Evolutionary conservation across 2,113 vertebrate species (phyloP).

Genomic region (Plecturocebus donacophilus): DNA sequence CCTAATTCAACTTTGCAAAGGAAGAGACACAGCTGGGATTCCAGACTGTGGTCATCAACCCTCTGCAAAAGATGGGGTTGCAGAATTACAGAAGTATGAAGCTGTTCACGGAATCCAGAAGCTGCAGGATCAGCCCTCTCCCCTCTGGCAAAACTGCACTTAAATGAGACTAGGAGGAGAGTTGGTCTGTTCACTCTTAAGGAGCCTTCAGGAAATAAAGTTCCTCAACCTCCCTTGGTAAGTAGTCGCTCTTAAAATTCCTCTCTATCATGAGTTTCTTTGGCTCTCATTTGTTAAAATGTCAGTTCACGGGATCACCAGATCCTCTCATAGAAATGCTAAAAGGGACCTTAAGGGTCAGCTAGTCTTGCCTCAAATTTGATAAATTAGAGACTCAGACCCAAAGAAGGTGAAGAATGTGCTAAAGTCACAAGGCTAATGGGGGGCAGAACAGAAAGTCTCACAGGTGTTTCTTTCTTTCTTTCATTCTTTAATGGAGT

Average conservation of each 20-base stretch:
- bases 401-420: not conserved
- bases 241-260: not conserved
- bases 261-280: not conserved
- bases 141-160: not conserved
- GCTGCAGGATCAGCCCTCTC: no score
- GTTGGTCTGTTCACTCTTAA: not conserved
- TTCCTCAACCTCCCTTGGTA: no score
- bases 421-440: not conserved
- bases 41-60: not conserved
- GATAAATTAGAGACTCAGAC: not conserved
- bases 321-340: not conserved
- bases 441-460: not conserved
- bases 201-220: not conserved
- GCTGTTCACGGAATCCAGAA: not conserved
- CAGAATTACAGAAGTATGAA: no score
- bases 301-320: not conserved
- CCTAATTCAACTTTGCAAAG: not conserved
- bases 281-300: not conserved
- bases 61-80: not conserved
- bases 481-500: no score
- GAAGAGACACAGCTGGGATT: not conserved
- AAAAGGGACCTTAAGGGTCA: not conserved
- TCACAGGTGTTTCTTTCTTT: not conserved
- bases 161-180: no score
- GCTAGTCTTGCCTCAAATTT: not conserved